Evolutionary conservation across 2,113 vertebrate species (phyloP), one percentile per base, ranked within the genome.

Genomic region (Mus musculus): DNA sequence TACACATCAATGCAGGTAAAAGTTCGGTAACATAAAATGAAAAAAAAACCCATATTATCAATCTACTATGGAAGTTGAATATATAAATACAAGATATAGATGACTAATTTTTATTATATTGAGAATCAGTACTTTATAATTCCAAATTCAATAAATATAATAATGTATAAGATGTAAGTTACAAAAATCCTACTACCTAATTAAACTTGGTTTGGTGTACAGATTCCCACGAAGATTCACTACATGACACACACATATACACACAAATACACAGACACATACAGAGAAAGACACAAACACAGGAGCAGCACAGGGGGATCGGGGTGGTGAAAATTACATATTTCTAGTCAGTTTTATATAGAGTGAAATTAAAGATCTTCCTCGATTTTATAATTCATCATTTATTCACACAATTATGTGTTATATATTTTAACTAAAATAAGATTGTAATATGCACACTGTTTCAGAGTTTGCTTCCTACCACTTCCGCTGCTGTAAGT

Each of bases 361-460:
- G 61, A 88, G 10, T 39, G n/a, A 85, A 85, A 88, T 42, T 12
- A 39, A 10, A 71, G 4, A 7, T 89, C 11, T 86, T 61, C 36
- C 1, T 49, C 10, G 54, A 88, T 14, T 95, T 96, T 96, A 78
- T 71, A 67, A 76, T 65, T 80, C 4, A 80, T 19, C 13, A 42
- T 88, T 52, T 52, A 28, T 73, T 89, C 82, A 92, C 4, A 76
- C 42, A 69, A 88, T 59, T 26, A 69, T 52, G 0, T 13, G 77
- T 80, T 92, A 36, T 11, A 76, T 72, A 59, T 88, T 94, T 90
- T 89, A 89, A 82, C 10, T 86, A 7, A 94, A 96, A 85, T 87
- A 86, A 89, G 36, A 93, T 65, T 2, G 28, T 63, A 87, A 88
- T 26, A 87, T 42, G 0, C 14, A 84, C 9, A 54, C 42, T 72